Evolutionary conservation across 2,797 vertebrate species (phyloP).

Genomic region (Pseudochaenichthys georgianus): DNA sequence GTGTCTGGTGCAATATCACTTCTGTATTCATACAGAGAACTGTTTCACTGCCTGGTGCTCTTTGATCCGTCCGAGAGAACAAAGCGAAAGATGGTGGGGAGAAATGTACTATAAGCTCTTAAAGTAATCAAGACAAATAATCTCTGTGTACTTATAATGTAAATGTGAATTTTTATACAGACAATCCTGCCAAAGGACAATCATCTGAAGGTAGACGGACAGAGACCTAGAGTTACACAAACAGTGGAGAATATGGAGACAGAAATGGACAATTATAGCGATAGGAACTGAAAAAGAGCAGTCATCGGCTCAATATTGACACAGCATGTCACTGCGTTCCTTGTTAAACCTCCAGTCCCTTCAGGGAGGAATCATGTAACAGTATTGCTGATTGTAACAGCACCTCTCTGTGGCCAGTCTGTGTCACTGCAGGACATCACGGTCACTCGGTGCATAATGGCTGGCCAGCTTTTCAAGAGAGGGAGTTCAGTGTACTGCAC

Average conservation of each 20-base stretch:
- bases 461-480: constrained; percentile 50
- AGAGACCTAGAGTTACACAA: constrained; percentile 29
- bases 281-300: constrained; percentile 26
- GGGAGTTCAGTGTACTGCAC: constrained; percentile 45
- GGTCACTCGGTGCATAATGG: constrained; percentile 36
- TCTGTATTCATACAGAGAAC: constrained; percentile 51
- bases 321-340: constrained; percentile 55
- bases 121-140: constrained; percentile 40
- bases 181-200: constrained; percentile 79
- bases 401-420: constrained; percentile 61
- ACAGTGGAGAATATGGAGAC: constrained; percentile 19
- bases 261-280: constrained; percentile 15
- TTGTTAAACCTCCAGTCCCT: constrained; percentile 34
- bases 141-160: constrained; percentile 47
- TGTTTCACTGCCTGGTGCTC: constrained; percentile 47
- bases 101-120: constrained; percentile 38
- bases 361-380: constrained; percentile 38
- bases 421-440: constrained; percentile 52
- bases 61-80: constrained; percentile 27
- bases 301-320: constrained; percentile 36
- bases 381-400: constrained; percentile 27
- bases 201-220: constrained; percentile 47
- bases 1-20: constrained; percentile 60
- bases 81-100: constrained; percentile 15
- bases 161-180: constrained; percentile 60